Evolutionary conservation across 2,888 invertebrate genomes (phyloP), one percentile per base, ranked within the genome.

Genomic region (Hemithea aestivaria): DNA sequence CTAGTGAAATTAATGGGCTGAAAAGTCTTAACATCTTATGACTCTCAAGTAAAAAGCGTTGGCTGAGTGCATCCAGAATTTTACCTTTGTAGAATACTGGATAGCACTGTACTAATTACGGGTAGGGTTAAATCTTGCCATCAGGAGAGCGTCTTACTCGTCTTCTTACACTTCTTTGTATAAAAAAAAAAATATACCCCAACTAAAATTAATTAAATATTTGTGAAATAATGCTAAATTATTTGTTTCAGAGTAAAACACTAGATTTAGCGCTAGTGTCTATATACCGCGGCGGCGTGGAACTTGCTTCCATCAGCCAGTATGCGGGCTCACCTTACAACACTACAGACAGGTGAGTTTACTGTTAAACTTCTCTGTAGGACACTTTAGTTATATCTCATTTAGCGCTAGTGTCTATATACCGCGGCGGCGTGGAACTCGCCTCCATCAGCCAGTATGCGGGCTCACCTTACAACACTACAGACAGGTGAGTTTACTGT

Each of bases 201-300:
- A n/a, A n/a, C n/a, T n/a, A n/a, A n/a, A n/a, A n/a, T n/a, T n/a
- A n/a, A n/a, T n/a, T n/a, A n/a, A n/a, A n/a, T n/a, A n/a, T n/a
- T n/a, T n/a, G n/a, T n/a, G n/a, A n/a, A n/a, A n/a, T 16, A 6
- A 12, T 2, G 9, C 6, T 8, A 28, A 47, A 10, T 55, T 33
- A 9, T 57, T 79, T 77, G 72, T 87, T 85, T 52, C 83, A 88
- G 88, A 85, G 78, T 43, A 87, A 87, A 59, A 89, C 88, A 30
- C 70, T 90, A 60, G 89, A 89, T 52, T 76, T 90, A 62, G 89
- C 89, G 43, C 76, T 89, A 55, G 89, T 89, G 53, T 88, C 88
- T 8, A 88, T 90, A 58, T 90, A 89, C 64, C 81, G 87, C 65
- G 89, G 89, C 1, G 89, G 89, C 1, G 69, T 87, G 11, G 79